Base-by-base conservation (phyloP, 2,888 invertebrate genomes). In the Ectemnius lituratus region DNA sequence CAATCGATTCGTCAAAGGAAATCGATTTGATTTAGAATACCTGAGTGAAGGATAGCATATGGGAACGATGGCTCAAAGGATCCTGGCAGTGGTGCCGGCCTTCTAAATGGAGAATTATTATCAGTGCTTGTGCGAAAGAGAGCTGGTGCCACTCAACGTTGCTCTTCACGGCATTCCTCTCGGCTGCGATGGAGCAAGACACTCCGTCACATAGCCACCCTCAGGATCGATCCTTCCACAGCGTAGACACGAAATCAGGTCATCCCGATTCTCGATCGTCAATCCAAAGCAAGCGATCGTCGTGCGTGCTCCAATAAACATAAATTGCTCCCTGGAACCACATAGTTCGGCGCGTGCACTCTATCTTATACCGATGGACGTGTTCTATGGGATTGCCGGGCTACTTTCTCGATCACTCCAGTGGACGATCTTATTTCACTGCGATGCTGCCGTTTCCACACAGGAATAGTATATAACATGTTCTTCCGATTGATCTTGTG, bases 201-300 rank as follows among this genome's bases (percentile, higher is more conserved):
- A 23, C 56, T 23, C 1, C 20, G 59, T 18, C 47, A 52, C 56
- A 57, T 56, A 18, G 13, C 62, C 61, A 28, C 56, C 70, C 60
- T 58, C 62, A 28, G 61, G 58, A 83, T 72, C 75, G 79, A 82
- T 76, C 70, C 65, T 76, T 59, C 20, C 59, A 58, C 59, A 63
- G 56, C 71, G 71, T 8, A 37, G 62, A 73, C 58, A 13, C 4
- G 70, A 27, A 83, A 79, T 78, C 79, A 84, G 79, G 84, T 76
- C 82, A 76, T 61, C 70, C 47, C 57, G 70, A 70, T 74, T 73
- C 52, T 61, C 66, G 70, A 83, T 75, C 73, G 72, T 49, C 47
- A 69, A 73, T 72, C 20, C 67, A 67, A 73, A 72, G 59, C 61
- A 58, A 20, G 18, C 61, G 68, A 78, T 69, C 61, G 61, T 64